These are phyloP conservation scores for Aphelinus atriplicis DNA, from an alignment of 1,140 invertebrate species.

Conservation along the genomic window DNA sequence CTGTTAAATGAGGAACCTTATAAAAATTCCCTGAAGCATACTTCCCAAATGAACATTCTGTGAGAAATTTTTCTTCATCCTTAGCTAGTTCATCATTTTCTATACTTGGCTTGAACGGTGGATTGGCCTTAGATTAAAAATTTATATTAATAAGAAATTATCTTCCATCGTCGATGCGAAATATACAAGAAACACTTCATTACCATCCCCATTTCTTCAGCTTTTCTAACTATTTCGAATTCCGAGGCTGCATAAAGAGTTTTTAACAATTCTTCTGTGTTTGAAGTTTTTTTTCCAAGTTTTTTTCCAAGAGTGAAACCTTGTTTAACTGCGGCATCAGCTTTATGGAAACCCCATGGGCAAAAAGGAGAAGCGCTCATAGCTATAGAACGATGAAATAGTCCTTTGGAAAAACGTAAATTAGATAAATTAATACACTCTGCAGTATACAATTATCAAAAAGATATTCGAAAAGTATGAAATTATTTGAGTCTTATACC, in stretches of 20 bases:
- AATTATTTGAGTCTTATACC: conserved; percentile 46
- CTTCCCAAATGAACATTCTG: conserved; percentile 64
- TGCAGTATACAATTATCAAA: not conserved
- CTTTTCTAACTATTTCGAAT: conserved; percentile 18
- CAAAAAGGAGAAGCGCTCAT: conserved; percentile 74
- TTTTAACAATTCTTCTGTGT: conserved; percentile 25
- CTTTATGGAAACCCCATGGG: conserved; percentile 71
- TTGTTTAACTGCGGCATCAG: conserved; percentile 63
- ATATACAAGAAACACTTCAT: not conserved
- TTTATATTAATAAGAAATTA: conserved; percentile 27
- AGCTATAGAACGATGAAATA: conserved; percentile 66
- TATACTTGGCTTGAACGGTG: conserved; percentile 60
- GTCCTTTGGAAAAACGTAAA: conserved; percentile 50
- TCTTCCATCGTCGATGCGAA: not conserved
- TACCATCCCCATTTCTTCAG: conserved; percentile 3
- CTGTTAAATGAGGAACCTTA: conserved; percentile 67
- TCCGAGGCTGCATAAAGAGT: conserved; percentile 27
- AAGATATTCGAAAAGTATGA: not conserved
- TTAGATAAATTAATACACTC: not conserved
- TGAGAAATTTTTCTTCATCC: conserved; percentile 66
- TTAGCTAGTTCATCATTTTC: conserved; percentile 51
- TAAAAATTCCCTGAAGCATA: conserved; percentile 65
- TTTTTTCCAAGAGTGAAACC: conserved; percentile 61
- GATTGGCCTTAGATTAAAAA: conserved; percentile 65
- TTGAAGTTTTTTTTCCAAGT: conserved; percentile 47